phyloP scores from a whole-genome alignment of 2,113 vertebrate species.

The Lepisosteus oculatus region DNA sequence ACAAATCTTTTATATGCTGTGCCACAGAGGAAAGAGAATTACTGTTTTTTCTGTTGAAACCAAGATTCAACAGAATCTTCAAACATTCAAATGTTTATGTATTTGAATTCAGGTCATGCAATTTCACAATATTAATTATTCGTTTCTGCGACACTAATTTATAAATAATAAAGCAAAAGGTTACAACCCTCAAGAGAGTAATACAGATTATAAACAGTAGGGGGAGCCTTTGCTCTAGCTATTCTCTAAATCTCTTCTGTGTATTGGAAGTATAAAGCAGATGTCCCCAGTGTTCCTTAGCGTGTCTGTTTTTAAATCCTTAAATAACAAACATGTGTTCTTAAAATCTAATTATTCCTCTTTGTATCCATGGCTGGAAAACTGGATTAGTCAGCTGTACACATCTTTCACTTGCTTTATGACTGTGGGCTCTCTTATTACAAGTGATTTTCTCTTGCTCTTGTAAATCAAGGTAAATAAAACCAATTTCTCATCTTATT shows the following conservation, averaged over 20 bases:
- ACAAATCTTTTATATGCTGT: too few species aligned
- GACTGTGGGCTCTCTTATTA: too few species aligned
- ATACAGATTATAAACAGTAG: constrained; percentile 36
- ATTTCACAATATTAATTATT: too few species aligned
- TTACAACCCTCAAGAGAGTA: background rate
- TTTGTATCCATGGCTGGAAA: background rate
- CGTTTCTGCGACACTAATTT: background rate
- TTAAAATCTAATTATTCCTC: constrained; percentile 18
- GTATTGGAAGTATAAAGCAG: background rate
- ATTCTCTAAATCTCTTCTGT: constrained; percentile 6
- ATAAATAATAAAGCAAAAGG: constrained; percentile 21
- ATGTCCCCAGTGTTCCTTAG: background rate
- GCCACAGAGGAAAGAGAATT: too few species aligned
- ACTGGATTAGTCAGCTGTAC: background rate
- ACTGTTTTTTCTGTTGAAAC: too few species aligned
- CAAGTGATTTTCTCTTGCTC: too few species aligned
- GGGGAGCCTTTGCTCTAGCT: constrained; percentile 25
- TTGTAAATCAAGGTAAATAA: too few species aligned
- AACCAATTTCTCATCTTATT: too few species aligned
- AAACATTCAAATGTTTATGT: too few species aligned
- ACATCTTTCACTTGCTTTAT: too few species aligned
- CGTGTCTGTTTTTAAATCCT: constrained; percentile 10
- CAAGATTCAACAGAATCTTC: too few species aligned
- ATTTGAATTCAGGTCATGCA: too few species aligned
- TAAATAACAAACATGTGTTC: constrained; percentile 8